These are phyloP conservation scores for Hedychridium roseum DNA, from an alignment of 2,888 invertebrate species.

Conservation along the genomic window DNA sequence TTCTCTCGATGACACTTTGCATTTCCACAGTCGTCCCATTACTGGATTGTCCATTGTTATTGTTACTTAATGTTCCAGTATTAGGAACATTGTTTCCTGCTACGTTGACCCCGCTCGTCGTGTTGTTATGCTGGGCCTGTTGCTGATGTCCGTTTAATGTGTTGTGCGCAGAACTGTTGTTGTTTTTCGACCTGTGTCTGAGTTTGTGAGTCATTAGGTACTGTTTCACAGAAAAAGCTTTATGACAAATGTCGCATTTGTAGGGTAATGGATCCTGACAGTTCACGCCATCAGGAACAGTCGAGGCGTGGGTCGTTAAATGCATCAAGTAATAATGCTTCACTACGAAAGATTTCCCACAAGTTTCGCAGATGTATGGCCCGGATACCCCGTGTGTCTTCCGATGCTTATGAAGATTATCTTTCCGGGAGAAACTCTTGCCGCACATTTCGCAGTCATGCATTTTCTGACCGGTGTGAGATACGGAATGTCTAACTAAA, in stretches of 20 bases:
- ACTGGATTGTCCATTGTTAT: conserved; percentile 41
- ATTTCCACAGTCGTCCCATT: conserved; percentile 54
- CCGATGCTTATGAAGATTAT: conserved; percentile 70
- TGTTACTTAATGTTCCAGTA: conserved; percentile 40
- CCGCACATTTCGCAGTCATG: conserved; percentile 71
- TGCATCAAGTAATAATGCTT: conserved; percentile 75
- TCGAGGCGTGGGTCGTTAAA: conserved; percentile 65
- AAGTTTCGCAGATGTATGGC: conserved; percentile 72
- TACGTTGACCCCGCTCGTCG: conserved; percentile 31
- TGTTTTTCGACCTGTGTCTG: conserved; percentile 67
- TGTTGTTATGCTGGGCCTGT: conserved; percentile 44
- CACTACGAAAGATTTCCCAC: conserved; percentile 73
- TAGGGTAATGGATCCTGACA: conserved; percentile 63
- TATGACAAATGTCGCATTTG: conserved; percentile 70
- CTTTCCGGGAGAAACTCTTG: conserved; percentile 68
- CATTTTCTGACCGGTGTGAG: conserved; percentile 75
- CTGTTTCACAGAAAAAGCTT: conserved; percentile 69
- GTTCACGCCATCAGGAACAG: conserved; percentile 43
- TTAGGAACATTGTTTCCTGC: conserved; percentile 28
- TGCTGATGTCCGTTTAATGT: conserved; percentile 32
- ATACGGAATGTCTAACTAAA: conserved; percentile 71
- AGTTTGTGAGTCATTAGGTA: conserved; percentile 71
- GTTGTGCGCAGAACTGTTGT: conserved; percentile 45
- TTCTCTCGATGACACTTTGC: conserved; percentile 54
- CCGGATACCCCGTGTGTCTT: conserved; percentile 69